phyloP scores from a whole-genome alignment of 2,888 invertebrate species.

The Polydrusus pterygomalis region DNA sequence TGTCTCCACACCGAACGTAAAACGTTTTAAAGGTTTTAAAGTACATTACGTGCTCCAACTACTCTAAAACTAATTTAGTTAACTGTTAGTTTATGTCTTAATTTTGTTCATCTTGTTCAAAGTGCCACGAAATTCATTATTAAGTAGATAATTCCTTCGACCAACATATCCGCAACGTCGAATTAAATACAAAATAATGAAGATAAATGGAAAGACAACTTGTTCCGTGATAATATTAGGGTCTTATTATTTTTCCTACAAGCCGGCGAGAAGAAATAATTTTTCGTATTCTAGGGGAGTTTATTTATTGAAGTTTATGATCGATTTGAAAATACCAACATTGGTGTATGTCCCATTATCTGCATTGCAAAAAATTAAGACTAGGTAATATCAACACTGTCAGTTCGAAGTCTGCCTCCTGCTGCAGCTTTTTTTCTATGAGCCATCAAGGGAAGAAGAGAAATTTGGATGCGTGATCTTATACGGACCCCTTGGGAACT shows the following conservation, averaged over 20 bases:
- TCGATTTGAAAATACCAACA: background rate
- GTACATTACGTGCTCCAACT: slow-evolving; percentile 46
- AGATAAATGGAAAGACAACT: background rate
- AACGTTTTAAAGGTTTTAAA: slow-evolving; percentile 32
- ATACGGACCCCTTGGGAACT: too few relatives aligned
- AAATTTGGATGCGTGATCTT: too few relatives aligned
- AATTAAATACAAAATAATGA: slow-evolving; percentile 1
- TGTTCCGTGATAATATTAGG: background rate
- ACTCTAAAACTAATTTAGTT: slow-evolving; percentile 49
- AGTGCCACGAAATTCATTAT: slow-evolving; percentile 19
- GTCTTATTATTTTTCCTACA: background rate
- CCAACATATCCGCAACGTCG: slow-evolving; percentile 6
- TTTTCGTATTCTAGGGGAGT: too few relatives aligned
- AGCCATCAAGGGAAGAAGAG: too few relatives aligned
- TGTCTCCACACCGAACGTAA: background rate
- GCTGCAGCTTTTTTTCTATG: too few relatives aligned
- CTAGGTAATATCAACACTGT: too few relatives aligned
- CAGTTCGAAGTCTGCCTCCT: too few relatives aligned
- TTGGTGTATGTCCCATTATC: too few relatives aligned
- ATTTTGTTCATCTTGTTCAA: slow-evolving; percentile 26
- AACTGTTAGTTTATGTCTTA: slow-evolving; percentile 44
- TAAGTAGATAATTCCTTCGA: slow-evolving; percentile 12
- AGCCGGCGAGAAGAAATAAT: too few relatives aligned
- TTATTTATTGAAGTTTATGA: too few relatives aligned
- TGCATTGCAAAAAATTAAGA: too few relatives aligned